Conservation (phyloP, 2,888 invertebrate genomes). For the Meandrusa payeni region DNA sequence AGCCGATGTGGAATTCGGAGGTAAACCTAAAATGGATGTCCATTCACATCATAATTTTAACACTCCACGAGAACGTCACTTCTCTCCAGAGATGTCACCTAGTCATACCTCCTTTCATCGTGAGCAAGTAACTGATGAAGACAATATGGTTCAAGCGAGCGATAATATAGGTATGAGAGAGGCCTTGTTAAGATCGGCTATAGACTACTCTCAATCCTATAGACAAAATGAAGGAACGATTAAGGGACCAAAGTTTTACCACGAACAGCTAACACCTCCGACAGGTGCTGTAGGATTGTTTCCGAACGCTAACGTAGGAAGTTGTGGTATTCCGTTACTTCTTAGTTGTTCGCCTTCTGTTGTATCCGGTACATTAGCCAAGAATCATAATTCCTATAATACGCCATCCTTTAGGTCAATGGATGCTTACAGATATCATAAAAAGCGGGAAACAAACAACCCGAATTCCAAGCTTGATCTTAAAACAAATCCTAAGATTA, state of each 20-base stretch:
- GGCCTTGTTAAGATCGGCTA: conserved; percentile 36
- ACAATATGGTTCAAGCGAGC: conserved; percentile 37
- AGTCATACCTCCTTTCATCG: conserved; percentile 32
- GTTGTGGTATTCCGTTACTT: conserved; percentile 64
- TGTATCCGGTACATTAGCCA: conserved; percentile 58
- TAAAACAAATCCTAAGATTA: conserved; percentile 21
- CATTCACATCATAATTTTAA: conserved; percentile 20
- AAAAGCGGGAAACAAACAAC: conserved; percentile 56
- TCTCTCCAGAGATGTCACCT: conserved; percentile 14
- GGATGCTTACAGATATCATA: conserved; percentile 53
- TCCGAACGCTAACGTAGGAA: conserved; percentile 60
- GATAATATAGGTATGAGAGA: conserved; percentile 43
- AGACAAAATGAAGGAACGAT: conserved; percentile 48
- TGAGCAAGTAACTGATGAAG: conserved; percentile 44
- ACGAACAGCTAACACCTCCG: too few relatives aligned
- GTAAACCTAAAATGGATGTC: neutral
- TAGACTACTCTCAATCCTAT: conserved; percentile 37
- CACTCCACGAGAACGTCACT: neutral
- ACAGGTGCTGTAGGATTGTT: conserved; percentile 57
- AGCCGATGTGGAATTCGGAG: conserved; percentile 3
- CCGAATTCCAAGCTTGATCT: conserved; percentile 27
- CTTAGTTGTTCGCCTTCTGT: conserved; percentile 69
- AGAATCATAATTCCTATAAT: conserved; percentile 43
- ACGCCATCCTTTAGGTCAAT: conserved; percentile 52
- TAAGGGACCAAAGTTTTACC: conserved; percentile 43